phyloP scores from a whole-genome alignment of 2,888 invertebrate species.

The Andrena minutula region DNA sequence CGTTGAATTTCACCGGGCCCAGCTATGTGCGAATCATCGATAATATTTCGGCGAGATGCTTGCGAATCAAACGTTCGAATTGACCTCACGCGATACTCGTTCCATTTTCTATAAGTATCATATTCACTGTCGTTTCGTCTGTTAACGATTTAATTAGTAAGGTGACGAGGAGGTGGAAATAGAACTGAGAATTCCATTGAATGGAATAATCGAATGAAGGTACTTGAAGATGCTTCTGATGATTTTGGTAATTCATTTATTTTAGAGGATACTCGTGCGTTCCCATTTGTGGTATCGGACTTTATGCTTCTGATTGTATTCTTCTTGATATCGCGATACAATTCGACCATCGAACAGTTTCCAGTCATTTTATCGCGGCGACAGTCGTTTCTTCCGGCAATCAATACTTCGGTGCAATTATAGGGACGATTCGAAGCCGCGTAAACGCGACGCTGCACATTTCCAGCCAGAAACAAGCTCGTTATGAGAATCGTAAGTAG shows the following conservation, averaged over 20 bases:
- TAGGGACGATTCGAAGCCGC: slow-evolving; percentile 27
- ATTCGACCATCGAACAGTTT: neutral
- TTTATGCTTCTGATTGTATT: no score
- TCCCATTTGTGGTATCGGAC: no score
- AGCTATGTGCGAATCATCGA: slow-evolving; percentile 20
- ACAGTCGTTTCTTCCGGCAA: slow-evolving; percentile 23
- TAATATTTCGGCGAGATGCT: slow-evolving; percentile 33
- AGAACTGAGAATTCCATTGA: slow-evolving; percentile 21
- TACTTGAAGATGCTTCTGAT: no score
- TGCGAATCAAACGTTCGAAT: slow-evolving; percentile 32
- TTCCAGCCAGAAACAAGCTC: slow-evolving; percentile 13
- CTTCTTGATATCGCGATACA: neutral
- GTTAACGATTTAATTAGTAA: slow-evolving; percentile 11
- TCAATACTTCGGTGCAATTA: slow-evolving; percentile 26
- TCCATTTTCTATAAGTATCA: slow-evolving; percentile 20
- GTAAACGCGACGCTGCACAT: slow-evolving; percentile 25
- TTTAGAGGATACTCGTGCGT: no score
- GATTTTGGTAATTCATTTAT: neutral
- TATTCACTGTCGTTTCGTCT: slow-evolving; percentile 25
- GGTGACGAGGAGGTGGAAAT: neutral
- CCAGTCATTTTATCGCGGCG: slow-evolving; percentile 6
- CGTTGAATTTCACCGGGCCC: slow-evolving; percentile 35
- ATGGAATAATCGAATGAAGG: neutral
- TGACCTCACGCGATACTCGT: slow-evolving; percentile 11
- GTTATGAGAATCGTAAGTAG: slow-evolving; percentile 36